Conservation (phyloP, 1,140 invertebrate species). For the Aethina tumida region DNA sequence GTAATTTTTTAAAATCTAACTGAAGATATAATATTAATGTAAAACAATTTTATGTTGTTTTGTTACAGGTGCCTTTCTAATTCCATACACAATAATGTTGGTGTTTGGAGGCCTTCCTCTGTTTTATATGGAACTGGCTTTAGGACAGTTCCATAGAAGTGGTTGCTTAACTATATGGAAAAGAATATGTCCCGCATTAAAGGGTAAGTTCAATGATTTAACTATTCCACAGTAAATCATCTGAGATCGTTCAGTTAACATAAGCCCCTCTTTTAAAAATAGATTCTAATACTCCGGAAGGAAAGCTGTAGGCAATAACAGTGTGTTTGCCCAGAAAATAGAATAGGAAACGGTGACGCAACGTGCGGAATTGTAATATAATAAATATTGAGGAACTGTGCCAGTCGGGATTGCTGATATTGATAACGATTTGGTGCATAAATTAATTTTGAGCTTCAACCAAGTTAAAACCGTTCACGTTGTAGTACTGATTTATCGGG, state of each 20-base stretch:
- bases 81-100: slow-evolving; percentile 87
- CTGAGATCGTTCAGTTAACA: too few relatives aligned
- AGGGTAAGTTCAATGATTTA: slow-evolving; percentile 57
- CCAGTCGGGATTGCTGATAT: too few relatives aligned
- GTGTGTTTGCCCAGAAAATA: slow-evolving; percentile 7
- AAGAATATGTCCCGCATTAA: slow-evolving; percentile 89
- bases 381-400: too few relatives aligned
- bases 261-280: neutral
- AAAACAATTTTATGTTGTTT: too few relatives aligned
- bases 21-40: slow-evolving; percentile 3
- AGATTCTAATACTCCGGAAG: neutral
- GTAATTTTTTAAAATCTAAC: too few relatives aligned
- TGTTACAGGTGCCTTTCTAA: slow-evolving; percentile 78
- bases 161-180: slow-evolving; percentile 92
- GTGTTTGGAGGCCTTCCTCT: slow-evolving; percentile 85
- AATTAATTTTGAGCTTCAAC: too few relatives aligned
- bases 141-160: slow-evolving; percentile 87
- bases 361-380: neutral
- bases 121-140: slow-evolving; percentile 89
- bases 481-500: neutral
- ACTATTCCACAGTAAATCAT: slow-evolving; percentile 2
- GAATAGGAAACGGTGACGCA: neutral
- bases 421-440: too few relatives aligned
- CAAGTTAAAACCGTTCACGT: too few relatives aligned
- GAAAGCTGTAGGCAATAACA: neutral